Evolutionary conservation across 2,113 vertebrate species (phyloP), one percentile per base, ranked within the genome.

Genomic region (Anthoscopus minutus): DNA sequence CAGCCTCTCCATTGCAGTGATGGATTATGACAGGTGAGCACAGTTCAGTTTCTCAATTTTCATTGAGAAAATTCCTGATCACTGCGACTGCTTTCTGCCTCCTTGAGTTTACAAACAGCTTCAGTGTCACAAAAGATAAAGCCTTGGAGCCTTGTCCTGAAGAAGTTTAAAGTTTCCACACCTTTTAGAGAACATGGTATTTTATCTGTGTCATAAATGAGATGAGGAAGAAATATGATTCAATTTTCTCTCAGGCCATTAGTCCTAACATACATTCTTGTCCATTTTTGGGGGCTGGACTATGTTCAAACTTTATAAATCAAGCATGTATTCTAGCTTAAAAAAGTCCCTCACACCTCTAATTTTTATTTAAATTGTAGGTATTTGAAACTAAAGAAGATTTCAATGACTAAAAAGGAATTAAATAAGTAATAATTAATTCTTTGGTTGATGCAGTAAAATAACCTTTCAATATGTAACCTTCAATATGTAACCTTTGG

Each of bases 1-100:
- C 98, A 99, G 99, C 97, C 98, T 99, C 82, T 99, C 98, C 97
- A 99, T 99, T 76, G 98, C 98, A 6, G 99, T 99, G 95, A 99
- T 99, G 99, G 99, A 99, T 94, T 99, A 99, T 0, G 99, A 99
- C 82, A 98, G 99, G 99, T 99, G 94, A 93, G 98, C 93, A n/a
- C 12, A 33, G 40, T 42, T 85, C 19, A 2, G 58, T 86, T 73
- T 70, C 10, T 67, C 37, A 77, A n/a, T n/a, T n/a, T n/a, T 72
- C 19, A 12, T 57, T 92, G 50, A 89, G 38, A 60, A 14, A 28
- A 57, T 72, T 70, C 61, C 48, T 57, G 35, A 37, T 60, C 65
- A 22, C 21, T 65, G 71, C n/a, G 50, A 48, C 21, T 33, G 9
- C 21, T 78, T 88, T 71, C 69, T 79, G 44, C 60, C 40, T 53